Evolutionary conservation across 1,140 invertebrate genomes (phyloP), one percentile per base, ranked within the genome.

Genomic region (Drosophila sucinea): DNA sequence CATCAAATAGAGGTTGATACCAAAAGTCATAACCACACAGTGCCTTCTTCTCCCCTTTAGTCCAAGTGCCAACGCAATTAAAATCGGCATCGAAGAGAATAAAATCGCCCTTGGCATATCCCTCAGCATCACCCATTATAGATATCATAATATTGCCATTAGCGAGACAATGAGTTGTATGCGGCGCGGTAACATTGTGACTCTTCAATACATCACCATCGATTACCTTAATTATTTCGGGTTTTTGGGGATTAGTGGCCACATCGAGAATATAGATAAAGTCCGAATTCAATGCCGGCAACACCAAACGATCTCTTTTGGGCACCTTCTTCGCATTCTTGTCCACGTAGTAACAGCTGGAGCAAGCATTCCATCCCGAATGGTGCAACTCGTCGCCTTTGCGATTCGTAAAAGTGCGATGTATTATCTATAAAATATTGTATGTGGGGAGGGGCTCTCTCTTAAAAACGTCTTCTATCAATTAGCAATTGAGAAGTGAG

Each of bases 331-430:
- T 95, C 51, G 92, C 92, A 47, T 82, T 83, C 32, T 90, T 75
- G 40, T 91, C 90, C 1, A 91, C 81, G 58, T 92, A 81, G 91
- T 95, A 93, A 91, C 98, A 99, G 92, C 97, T 98, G 73, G 97
- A 98, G 91, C 98, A 99, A 6, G 97, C 95, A 90, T 99, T 99
- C 98, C 98, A 99, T 0, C 98, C 98, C 17, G 95, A 96, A 91
- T 99, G 98, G 91, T 99, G 98, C 0, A 99, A 91, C 92, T 99
- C 98, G 90, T 99, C 97, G 1, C 95, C 96, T 4, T 94, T 87
- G 62, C 96, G 92, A n/a, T 95, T 95, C 84, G 98, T 96, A 67
- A 95, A 94, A 0, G 97, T 93, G 56, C 97, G 95, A 90, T 97
- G 95, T 58, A 99, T 96, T 2, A 99, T 96, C 98, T 99, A 84